Base-by-base conservation (phyloP, 2,797 vertebrate genomes). In the Anolis apletophallus region DNA sequence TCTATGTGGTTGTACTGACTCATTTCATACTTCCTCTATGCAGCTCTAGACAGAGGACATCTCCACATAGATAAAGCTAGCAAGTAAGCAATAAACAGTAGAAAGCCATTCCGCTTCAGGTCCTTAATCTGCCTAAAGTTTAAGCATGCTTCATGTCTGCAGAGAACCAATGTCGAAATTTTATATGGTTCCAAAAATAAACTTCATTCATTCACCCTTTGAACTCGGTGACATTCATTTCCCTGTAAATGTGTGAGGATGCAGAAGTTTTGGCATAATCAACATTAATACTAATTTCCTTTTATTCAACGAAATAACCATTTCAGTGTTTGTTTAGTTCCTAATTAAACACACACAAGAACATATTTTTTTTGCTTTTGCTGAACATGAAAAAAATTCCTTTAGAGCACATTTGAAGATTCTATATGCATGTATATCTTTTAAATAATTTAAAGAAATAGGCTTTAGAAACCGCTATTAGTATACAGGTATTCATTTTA, bases 401-500 rank as follows among this genome's bases (percentile, higher is more conserved):
- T 59, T 50, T 82, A 52, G 12, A 77, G 19, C 16, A 8, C 10
- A 57, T 67, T n/a, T 86, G 46, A 81, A 8, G 50, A 67, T 19
- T 80, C 69, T 19, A 21, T 57, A 26, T 5, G 21, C 36, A 34
- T 26, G 3, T 40, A 14, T 32, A 21, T 59, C 3, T 29, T 76
- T 77, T 54, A 2, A 57, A 74, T 74, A 54, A 54, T 68, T 46
- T 23, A 57, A 55, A 32, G 11, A 82, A 81, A 82, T 59, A 40
- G 7, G 10, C 67, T 81, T 23, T 64, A 76, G 29, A 81, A 87
- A 16, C 54, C 8, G 40, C n/a, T 40, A 61, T 52, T 32, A 17
- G 36, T n/a, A 36, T 78, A 46, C 46, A 46, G 46, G 46, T 46
- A 78, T 79, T 78, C 68, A 79, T 78, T 79, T 87, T 61, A 34